These are phyloP conservation scores for Cydia fagiglandana DNA, from an alignment of 1,140 invertebrate genomes.

Conservation along the genomic window DNA sequence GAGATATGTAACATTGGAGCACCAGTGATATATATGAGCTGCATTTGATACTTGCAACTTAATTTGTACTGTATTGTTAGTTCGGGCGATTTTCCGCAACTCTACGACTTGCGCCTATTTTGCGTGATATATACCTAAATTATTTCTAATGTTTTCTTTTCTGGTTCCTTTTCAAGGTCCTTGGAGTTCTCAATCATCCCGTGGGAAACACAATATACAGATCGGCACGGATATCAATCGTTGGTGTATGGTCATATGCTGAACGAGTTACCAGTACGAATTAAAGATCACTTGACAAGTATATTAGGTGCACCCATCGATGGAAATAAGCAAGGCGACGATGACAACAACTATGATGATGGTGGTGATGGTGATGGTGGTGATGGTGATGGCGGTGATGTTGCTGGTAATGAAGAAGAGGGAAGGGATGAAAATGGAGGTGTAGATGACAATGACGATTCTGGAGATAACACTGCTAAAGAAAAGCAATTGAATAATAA, in stretches of 20 bases:
- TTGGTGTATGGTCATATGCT: slow-evolving; percentile 48
- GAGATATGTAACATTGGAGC: no score
- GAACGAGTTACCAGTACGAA: slow-evolving; percentile 42
- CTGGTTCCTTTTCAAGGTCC: slow-evolving; percentile 4
- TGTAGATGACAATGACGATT: not conserved
- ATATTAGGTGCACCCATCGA: slow-evolving; percentile 16
- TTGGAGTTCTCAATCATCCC: slow-evolving; percentile 14
- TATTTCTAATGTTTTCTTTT: not conserved
- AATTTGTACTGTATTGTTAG: no score
- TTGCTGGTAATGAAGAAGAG: not conserved
- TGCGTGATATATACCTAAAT: no score
- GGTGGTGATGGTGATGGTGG: not conserved
- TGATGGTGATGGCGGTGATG: not conserved
- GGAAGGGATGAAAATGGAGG: not conserved
- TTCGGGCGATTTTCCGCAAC: no score
- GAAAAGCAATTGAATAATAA: not conserved
- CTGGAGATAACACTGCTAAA: not conserved
- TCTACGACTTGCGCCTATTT: no score
- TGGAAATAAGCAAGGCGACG: not conserved
- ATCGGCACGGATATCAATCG: slow-evolving; percentile 32
- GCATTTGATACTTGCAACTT: no score
- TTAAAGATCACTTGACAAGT: slow-evolving; percentile 40
- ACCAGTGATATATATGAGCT: not conserved
- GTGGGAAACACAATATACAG: slow-evolving; percentile 8
- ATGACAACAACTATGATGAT: not conserved